Conservation (phyloP, 1,140 invertebrate genomes). For the Drosophila hydei region DNA sequence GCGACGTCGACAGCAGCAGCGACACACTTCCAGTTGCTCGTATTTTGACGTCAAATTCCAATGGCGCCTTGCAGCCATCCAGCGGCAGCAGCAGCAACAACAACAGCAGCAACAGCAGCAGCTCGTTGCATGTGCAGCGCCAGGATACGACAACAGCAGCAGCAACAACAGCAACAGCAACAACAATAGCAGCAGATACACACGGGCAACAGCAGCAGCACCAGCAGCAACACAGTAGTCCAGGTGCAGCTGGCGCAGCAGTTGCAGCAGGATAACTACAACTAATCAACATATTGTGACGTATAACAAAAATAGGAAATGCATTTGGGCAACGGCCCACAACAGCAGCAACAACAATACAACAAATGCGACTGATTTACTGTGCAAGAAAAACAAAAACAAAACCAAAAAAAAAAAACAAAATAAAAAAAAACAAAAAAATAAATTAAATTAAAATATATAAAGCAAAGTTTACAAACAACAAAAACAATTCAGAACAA, state of each 20-base stretch:
- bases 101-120: conserved; percentile 52
- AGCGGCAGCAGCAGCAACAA: conserved; percentile 47
- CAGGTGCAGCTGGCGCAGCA: conserved; percentile 22
- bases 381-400: conserved; percentile 32
- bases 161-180: conserved; percentile 27
- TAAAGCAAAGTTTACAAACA: background rate
- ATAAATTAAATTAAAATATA: conserved; percentile 4
- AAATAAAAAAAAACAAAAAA: conserved; percentile 3
- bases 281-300: conserved; percentile 43
- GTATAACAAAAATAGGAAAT: conserved; percentile 27
- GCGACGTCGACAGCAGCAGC: conserved; percentile 50
- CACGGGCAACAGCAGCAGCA: no score
- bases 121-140: conserved; percentile 73
- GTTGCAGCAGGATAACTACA: conserved; percentile 13
- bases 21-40: conserved; percentile 75
- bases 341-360: conserved; percentile 34
- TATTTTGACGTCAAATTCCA: conserved; percentile 76
- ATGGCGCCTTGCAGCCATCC: conserved; percentile 74
- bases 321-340: conserved; percentile 30
- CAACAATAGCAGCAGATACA: conserved; percentile 54
- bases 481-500: background rate
- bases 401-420: conserved; percentile 27
- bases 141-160: conserved; percentile 50
- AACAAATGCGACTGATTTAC: conserved; percentile 51
- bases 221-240: conserved; percentile 34